phyloP scores from a whole-genome alignment of 2,888 invertebrate genomes.

The Tiphia femorata region DNA sequence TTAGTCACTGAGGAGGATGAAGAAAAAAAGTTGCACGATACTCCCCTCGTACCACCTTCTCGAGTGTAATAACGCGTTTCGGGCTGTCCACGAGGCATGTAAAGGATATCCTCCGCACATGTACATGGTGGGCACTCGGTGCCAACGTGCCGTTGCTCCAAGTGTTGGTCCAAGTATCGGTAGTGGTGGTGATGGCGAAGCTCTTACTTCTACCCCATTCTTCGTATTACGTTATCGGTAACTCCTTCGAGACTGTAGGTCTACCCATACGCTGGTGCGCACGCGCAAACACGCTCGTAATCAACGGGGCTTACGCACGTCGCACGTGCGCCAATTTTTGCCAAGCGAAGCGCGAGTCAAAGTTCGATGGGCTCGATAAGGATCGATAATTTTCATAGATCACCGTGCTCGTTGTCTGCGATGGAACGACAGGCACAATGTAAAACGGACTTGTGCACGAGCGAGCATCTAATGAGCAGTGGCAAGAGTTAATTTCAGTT shows the following conservation, averaged over 20 bases:
- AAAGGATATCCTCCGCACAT: constrained; percentile 43
- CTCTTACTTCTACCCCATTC: constrained; percentile 36
- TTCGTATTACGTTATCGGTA: constrained; percentile 50
- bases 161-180: too few relatives aligned
- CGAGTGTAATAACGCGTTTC: constrained; percentile 59
- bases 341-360: too few relatives aligned
- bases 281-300: constrained; percentile 28
- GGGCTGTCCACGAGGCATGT: constrained; percentile 49
- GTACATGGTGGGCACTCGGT: constrained; percentile 15
- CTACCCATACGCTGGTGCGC: constrained; percentile 6
- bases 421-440: too few relatives aligned
- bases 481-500: too few relatives aligned
- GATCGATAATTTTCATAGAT: constrained; percentile 43
- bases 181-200: neutral
- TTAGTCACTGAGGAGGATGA: constrained; percentile 34
- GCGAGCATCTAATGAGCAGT: too few relatives aligned
- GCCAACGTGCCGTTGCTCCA: constrained; percentile 5
- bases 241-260: constrained; percentile 4
- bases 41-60: constrained; percentile 31
- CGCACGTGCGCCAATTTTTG: too few relatives aligned
- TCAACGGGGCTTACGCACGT: too few relatives aligned
- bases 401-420: too few relatives aligned
- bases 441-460: too few relatives aligned
- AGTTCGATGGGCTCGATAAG: constrained; percentile 24
- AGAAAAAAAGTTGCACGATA: constrained; percentile 35